Percentiles rank a stretch among this genome's conserved stretches.
phyloP scores from a whole-genome alignment of 2,797 vertebrate species.

The Astyanax mexicanus region DNA sequence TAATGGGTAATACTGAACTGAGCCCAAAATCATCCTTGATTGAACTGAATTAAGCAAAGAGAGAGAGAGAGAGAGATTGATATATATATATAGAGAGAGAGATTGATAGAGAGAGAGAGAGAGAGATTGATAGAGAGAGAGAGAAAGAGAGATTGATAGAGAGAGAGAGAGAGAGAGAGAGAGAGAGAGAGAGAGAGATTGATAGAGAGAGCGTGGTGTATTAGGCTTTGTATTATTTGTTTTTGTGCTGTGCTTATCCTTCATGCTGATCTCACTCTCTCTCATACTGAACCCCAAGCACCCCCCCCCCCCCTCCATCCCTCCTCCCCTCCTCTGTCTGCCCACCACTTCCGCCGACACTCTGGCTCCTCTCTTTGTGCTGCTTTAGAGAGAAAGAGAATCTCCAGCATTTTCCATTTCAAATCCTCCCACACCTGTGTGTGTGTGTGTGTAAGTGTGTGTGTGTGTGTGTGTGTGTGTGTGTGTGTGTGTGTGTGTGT shows the following conservation, averaged over 20 bases:
- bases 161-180: too few species aligned
- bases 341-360: slow-evolving; percentile 13
- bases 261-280: slow-evolving; percentile 16
- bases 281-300: too few species aligned
- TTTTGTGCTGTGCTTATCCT: background rate
- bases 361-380: slow-evolving; percentile 56
- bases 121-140: too few species aligned
- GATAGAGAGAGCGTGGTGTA: too few species aligned
- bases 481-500: slow-evolving; percentile 26
- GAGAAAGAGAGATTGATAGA: too few species aligned
- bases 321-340: slow-evolving; percentile 45
- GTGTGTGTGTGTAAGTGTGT: slow-evolving; percentile 26
- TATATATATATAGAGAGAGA: too few species aligned
- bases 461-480: slow-evolving; percentile 23
- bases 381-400: slow-evolving; percentile 48
- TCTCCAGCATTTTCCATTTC: slow-evolving; percentile 36
- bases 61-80: background rate
- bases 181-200: too few species aligned
- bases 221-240: background rate
- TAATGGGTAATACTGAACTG: background rate
- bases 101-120: too few species aligned
- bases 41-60: background rate
- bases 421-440: slow-evolving; percentile 46
- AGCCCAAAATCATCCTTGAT: too few species aligned
- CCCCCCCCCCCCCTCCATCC: slow-evolving; percentile 44